Percentiles rank a stretch among this genome's conserved stretches.
These are phyloP conservation scores for Apamea crenata DNA, from an alignment of 2,888 invertebrate species.

Conservation along the genomic window DNA sequence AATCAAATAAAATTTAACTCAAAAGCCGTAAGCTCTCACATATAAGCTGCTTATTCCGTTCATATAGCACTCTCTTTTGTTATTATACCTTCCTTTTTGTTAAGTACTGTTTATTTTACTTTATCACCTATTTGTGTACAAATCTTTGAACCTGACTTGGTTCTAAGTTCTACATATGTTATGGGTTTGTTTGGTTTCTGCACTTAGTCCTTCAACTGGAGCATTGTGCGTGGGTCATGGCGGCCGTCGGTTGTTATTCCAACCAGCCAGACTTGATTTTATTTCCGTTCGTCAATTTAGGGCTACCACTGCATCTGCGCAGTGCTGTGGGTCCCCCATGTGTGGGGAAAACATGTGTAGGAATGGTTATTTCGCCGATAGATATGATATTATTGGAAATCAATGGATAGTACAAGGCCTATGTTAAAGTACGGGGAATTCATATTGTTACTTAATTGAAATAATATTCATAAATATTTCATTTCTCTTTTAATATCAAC, in stretches of 20 bases:
- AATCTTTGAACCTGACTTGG: not conserved
- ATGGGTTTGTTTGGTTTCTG: too few relatives aligned
- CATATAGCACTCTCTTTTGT: slow-evolving; percentile 44
- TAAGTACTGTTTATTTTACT: not conserved
- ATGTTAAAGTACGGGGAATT: not conserved
- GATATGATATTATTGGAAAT: not conserved
- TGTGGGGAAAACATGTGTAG: not conserved
- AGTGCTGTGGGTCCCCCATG: not conserved
- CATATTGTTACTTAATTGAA: not conserved
- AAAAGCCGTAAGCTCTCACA: slow-evolving; percentile 75
- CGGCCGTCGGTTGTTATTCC: too few relatives aligned
- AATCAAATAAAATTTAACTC: slow-evolving; percentile 90
- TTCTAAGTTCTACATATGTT: too few relatives aligned
- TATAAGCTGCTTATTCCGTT: slow-evolving; percentile 69
- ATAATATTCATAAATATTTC: not conserved
- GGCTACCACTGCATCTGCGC: not conserved
- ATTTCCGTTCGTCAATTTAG: not conserved
- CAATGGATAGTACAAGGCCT: not conserved
- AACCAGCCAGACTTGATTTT: too few relatives aligned
- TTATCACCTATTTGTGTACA: too few relatives aligned
- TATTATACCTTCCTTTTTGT: slow-evolving; percentile 29
- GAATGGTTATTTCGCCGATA: not conserved
- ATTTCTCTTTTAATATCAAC: not conserved
- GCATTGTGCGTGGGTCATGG: too few relatives aligned
- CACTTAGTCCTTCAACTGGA: too few relatives aligned